Base-by-base conservation (phyloP, 2,113 vertebrate genomes). In the Pygoscelis adeliae region DNA sequence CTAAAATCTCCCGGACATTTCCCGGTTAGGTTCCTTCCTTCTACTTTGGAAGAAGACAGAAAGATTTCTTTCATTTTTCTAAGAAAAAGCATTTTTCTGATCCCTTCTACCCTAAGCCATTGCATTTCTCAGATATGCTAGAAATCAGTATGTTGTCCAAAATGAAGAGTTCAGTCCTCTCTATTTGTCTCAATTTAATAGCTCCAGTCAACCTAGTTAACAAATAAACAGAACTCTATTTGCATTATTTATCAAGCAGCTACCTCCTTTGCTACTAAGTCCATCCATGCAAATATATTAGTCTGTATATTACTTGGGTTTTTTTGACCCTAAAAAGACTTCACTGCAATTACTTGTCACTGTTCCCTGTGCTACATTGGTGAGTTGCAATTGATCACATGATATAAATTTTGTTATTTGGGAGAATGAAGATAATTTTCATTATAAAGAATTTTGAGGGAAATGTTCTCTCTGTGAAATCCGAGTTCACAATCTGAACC, bases 221-320 rank as follows among this genome's bases (percentile, higher is more conserved):
- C 36, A 36, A 36, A 36, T 36, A 36, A 36, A 36, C 36, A 36
- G 8, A 36, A 36, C 36, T 36, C 36, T 36, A 36, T 36, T 36
- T 36, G 36, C 36, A 36, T 36, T 79, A 72, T 63, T n/a, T 74
- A 47, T 63, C 21, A 88, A 47, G 32, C 32, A 70, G 26, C 40
- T 69, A 66, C 38, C 9, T 86, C 50, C 11, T 53, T 58, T 38
- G 17, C 38, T 46, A 46, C 23, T 65, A 73, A 58, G 17, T 11
- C n/a, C 38, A 76, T 29, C 15, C 32, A 5, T 50, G 44, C 30
- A 69, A 55, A 59, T 40, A 44, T 22, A 73, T 74, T 50, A 19
- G 32, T 55, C 11, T 20, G 59, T 36, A 42, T 30, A 65, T 44
- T 36, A 36, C 11, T 5, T n/a, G 10, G 12, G 5, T 1, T 0